Percentiles rank a stretch among this genome's conserved stretches.
These are phyloP conservation scores for Zaprionus lachaisei DNA, from an alignment of 1,140 invertebrate genomes.

Conservation along the genomic window DNA sequence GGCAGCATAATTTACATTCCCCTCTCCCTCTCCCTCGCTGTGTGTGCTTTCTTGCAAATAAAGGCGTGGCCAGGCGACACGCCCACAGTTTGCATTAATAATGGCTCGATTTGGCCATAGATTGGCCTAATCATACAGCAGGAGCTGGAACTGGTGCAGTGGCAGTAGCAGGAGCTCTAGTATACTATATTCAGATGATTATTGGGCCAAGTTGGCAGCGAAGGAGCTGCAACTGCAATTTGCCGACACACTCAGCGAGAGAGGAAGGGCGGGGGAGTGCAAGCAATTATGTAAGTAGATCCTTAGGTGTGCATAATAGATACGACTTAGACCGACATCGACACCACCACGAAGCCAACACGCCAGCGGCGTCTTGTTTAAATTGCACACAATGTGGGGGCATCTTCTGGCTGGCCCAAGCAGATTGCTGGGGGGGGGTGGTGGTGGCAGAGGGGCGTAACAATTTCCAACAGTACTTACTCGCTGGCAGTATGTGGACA, in stretches of 20 bases:
- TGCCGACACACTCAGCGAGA: slow-evolving; percentile 20
- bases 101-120: slow-evolving; percentile 40
- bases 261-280: neutral
- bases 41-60: slow-evolving; percentile 47
- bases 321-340: slow-evolving; percentile 36
- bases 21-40: neutral
- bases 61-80: slow-evolving; percentile 44
- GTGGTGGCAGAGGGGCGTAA: slow-evolving; percentile 3
- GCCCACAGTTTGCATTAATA: slow-evolving; percentile 67
- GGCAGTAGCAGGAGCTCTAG: slow-evolving; percentile 8
- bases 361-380: slow-evolving; percentile 50
- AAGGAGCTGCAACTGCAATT: slow-evolving; percentile 30
- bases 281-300: slow-evolving; percentile 81
- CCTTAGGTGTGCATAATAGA: slow-evolving; percentile 75
- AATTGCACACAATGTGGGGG: slow-evolving; percentile 66
- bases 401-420: slow-evolving; percentile 44
- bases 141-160: neutral
- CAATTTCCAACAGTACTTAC: slow-evolving; percentile 85
- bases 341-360: slow-evolving; percentile 6
- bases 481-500: slow-evolving; percentile 92
- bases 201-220: slow-evolving; percentile 56
- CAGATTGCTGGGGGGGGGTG: neutral
- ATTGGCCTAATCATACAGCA: slow-evolving; percentile 20
- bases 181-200: slow-evolving; percentile 40
- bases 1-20: slow-evolving; percentile 17